Percentiles rank a stretch among this genome's conserved stretches.
phyloP scores from a whole-genome alignment of 2,888 invertebrate genomes.

The Scaptodrosophila latifasciaeformis region DNA sequence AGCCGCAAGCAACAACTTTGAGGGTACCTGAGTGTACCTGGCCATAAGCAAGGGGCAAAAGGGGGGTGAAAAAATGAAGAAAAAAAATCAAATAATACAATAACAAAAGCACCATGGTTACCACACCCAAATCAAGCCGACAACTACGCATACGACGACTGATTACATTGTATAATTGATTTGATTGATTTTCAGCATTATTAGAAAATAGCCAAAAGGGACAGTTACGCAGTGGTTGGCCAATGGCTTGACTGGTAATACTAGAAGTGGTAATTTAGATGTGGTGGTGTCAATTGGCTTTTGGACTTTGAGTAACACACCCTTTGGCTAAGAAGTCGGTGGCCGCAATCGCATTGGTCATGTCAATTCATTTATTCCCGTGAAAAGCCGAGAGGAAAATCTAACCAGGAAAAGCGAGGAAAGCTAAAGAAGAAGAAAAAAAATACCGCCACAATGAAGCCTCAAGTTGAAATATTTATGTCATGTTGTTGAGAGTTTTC shows the following conservation, averaged over 20 bases:
- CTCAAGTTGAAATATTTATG: conserved; percentile 68
- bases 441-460: conserved; percentile 19
- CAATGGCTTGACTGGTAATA: conserved; percentile 5
- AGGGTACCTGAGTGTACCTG: not conserved
- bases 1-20: not conserved
- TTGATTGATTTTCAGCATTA: conserved; percentile 47
- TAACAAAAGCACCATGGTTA: conserved; percentile 15
- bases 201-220: conserved; percentile 21
- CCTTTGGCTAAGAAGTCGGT: too few species aligned
- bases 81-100: conserved; percentile 4
- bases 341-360: not conserved
- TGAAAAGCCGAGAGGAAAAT: conserved; percentile 23
- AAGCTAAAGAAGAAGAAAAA: conserved; percentile 9
- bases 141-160: conserved; percentile 12
- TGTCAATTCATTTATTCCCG: conserved; percentile 9
- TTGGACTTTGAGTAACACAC: not conserved
- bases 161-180: conserved; percentile 53
- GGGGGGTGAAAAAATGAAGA: not conserved
- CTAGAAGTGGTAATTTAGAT: too few species aligned
- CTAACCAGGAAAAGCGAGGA: conserved; percentile 15
- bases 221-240: too few species aligned
- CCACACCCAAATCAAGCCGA: conserved; percentile 20
- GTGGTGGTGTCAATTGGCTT: too few species aligned
- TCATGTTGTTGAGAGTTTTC: conserved; percentile 53
- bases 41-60: not conserved